phyloP scores from a whole-genome alignment of 1,140 invertebrate species.

The Macrobrachium nipponense region DNA sequence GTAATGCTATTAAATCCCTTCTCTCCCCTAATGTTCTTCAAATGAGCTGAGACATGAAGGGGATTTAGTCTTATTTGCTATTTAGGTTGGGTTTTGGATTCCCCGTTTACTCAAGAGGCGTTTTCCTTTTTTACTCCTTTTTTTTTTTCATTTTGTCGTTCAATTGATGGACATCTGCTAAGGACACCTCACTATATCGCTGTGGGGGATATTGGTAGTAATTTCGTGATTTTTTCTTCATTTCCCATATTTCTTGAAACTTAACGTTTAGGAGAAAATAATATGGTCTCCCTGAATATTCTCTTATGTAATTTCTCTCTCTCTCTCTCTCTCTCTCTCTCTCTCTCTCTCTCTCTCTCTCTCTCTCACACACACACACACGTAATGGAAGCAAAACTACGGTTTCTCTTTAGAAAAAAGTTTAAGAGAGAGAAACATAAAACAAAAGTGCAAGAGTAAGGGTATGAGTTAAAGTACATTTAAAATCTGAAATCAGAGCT shows the following conservation, averaged over 20 bases:
- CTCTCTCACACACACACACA: slow-evolving; percentile 6
- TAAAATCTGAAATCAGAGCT: too few species aligned
- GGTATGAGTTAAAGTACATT: too few species aligned
- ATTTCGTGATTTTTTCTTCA: slow-evolving; percentile 4
- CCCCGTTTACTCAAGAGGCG: background rate
- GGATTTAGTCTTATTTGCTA: slow-evolving; percentile 32
- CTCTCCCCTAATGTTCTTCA: slow-evolving; percentile 39
- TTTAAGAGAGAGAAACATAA: too few species aligned
- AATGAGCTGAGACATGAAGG: slow-evolving; percentile 45
- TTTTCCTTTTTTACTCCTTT: background rate
- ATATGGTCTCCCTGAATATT: background rate
- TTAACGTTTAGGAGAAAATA: too few species aligned
- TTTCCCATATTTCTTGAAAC: background rate
- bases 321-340: slow-evolving; percentile 16
- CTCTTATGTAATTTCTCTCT: slow-evolving; percentile 10
- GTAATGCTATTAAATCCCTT: slow-evolving; percentile 48
- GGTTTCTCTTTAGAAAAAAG: too few species aligned
- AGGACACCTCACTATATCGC: too few species aligned
- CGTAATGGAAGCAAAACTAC: too few species aligned
- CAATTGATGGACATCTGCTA: too few species aligned
- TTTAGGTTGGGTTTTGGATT: slow-evolving; percentile 9
- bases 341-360: slow-evolving; percentile 14
- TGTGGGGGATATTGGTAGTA: too few species aligned
- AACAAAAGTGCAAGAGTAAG: too few species aligned
- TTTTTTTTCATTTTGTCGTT: too few species aligned